Conservation (phyloP, 2,797 vertebrate species). For the Chiroxiphia lanceolata region DNA sequence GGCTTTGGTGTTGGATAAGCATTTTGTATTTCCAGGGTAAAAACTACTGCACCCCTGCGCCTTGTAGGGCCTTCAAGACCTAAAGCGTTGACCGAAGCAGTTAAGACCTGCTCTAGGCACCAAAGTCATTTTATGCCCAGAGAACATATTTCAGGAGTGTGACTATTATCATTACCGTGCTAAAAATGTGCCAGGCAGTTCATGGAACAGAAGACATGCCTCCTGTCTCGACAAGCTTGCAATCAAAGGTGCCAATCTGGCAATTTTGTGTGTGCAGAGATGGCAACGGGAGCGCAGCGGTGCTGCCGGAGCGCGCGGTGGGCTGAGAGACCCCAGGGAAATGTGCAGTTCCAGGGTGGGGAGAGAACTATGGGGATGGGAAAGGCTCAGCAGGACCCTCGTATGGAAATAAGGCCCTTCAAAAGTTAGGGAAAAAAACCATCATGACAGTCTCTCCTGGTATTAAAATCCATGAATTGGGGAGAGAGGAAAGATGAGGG, state of each 20-base stretch:
- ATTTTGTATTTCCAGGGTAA: not conserved
- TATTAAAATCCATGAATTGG: slow-evolving; percentile 5
- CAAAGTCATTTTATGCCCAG: not conserved
- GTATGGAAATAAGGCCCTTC: not conserved
- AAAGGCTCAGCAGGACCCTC: not conserved
- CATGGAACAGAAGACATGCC: not conserved
- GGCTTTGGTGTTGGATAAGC: not conserved
- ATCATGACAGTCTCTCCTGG: not conserved
- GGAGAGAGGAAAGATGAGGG: not conserved
- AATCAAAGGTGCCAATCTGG: not conserved
- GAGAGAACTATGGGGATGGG: not conserved
- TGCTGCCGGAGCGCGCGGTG: rapidly evolving
- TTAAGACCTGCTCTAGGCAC: not conserved
- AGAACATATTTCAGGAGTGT: not conserved
- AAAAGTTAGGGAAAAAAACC: not conserved
- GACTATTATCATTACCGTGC: not conserved
- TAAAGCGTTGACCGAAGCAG: not conserved
- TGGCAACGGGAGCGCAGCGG: not conserved
- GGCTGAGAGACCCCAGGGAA: not conserved
- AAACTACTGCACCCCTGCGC: not conserved
- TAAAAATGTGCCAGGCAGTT: not conserved
- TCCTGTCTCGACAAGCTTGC: not conserved
- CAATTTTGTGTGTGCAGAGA: not conserved
- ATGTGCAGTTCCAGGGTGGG: not conserved
- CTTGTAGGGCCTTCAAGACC: not conserved